These are phyloP conservation scores for Folsomia candida DNA, from an alignment of 2,888 invertebrate species.

Conservation along the genomic window DNA sequence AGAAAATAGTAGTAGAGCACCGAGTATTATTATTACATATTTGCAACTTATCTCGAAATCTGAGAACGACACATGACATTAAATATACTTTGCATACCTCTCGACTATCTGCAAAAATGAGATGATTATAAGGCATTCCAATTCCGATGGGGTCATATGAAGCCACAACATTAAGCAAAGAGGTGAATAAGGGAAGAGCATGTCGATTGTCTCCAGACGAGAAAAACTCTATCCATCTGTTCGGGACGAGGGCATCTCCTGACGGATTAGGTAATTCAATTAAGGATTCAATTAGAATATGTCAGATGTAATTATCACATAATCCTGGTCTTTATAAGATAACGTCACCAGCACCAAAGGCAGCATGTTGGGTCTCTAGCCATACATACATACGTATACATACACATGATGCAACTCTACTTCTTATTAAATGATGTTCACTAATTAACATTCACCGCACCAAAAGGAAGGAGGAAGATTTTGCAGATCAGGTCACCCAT, in stretches of 20 bases:
- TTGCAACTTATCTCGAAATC: too few relatives aligned
- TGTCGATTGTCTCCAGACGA: constrained; percentile 71
- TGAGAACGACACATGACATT: too few relatives aligned
- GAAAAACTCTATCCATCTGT: constrained; percentile 66
- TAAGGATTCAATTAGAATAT: not conserved
- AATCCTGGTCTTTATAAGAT: too few relatives aligned
- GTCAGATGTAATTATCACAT: not conserved
- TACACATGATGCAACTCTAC: not conserved
- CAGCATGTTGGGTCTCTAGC: too few relatives aligned
- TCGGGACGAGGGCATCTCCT: constrained; percentile 55
- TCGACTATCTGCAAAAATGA: constrained; percentile 85
- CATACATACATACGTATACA: too few relatives aligned
- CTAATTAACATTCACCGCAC: constrained; percentile 1
- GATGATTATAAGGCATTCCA: constrained; percentile 94
- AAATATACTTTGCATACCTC: too few relatives aligned
- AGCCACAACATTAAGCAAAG: constrained; percentile 91
- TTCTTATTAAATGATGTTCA: not conserved
- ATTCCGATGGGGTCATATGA: constrained; percentile 98
- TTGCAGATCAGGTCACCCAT: not conserved
- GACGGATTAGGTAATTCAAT: too few relatives aligned
- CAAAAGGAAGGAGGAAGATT: not conserved
- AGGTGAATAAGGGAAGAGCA: constrained; percentile 96
- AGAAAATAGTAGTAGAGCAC: too few relatives aligned
- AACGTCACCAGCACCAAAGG: too few relatives aligned
- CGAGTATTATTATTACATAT: too few relatives aligned